phyloP scores from a whole-genome alignment of 1,140 invertebrate species.

The Temnothorax curvispinosus region DNA sequence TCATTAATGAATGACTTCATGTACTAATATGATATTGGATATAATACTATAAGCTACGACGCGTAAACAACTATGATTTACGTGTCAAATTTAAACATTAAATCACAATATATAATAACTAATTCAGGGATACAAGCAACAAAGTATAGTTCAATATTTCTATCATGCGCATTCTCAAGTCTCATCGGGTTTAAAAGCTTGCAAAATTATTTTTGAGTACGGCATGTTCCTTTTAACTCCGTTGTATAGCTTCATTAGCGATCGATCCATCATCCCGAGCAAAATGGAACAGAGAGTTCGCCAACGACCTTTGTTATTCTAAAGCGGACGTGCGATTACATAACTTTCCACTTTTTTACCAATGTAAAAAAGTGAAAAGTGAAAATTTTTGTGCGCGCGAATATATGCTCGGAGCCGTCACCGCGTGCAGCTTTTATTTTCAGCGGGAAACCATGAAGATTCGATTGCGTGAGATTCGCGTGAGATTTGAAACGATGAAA shows the following conservation, averaged over 20 bases:
- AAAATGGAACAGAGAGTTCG: not conserved
- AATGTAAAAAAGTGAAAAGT: not conserved
- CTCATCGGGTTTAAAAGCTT: constrained; percentile 6
- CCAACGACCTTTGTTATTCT: constrained; percentile 23
- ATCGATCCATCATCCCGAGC: constrained; percentile 15
- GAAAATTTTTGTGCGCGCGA: constrained; percentile 2
- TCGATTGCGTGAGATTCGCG: constrained; percentile 17
- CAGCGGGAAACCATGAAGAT: constrained; percentile 5
- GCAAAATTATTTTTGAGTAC: constrained; percentile 13
- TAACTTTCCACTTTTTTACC: constrained; percentile 19
- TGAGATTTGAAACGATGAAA: constrained; percentile 13
- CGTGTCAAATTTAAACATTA: not conserved
- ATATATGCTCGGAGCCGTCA: not conserved
- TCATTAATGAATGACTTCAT: constrained; percentile 10
- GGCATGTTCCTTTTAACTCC: not conserved
- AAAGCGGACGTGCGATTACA: constrained; percentile 15
- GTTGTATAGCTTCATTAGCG: constrained; percentile 32
- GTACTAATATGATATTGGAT: not conserved
- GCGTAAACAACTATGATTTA: constrained; percentile 16
- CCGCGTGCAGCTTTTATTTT: constrained; percentile 31
- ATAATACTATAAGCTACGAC: not conserved
- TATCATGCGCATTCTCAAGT: not conserved
- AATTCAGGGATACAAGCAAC: not conserved
- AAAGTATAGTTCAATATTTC: not conserved
- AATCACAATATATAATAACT: constrained; percentile 10